Evolutionary conservation across 1,140 invertebrate genomes (phyloP).

Genomic region (Drosophila bocki): DNA sequence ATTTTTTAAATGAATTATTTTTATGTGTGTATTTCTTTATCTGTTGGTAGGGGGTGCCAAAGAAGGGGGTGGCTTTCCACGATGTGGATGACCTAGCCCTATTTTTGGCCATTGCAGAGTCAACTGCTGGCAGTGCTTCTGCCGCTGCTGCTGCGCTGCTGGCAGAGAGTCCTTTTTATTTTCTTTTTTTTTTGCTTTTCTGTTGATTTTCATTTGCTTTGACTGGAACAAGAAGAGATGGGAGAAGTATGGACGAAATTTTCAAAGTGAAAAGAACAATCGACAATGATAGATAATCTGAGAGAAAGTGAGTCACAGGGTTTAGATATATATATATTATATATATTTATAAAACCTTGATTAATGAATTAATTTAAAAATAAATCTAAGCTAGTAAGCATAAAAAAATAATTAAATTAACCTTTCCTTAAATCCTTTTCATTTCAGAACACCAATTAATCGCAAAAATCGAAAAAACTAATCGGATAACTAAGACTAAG

Average conservation of each 20-base stretch:
- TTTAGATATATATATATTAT: no score
- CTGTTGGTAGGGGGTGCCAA: no score
- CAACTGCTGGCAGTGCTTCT: slow-evolving; percentile 35
- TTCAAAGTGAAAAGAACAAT: slow-evolving; percentile 4
- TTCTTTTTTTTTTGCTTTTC: not conserved
- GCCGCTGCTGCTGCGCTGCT: slow-evolving; percentile 34
- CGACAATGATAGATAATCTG: not conserved
- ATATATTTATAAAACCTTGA: not conserved
- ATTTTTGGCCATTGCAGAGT: slow-evolving; percentile 64
- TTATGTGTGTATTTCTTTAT: slow-evolving; percentile 8
- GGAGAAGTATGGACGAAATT: not conserved
- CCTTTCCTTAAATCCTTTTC: not conserved
- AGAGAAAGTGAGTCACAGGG: not conserved
- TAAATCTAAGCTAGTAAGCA: not conserved
- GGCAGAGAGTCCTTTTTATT: slow-evolving; percentile 36
- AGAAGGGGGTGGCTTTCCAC: slow-evolving; percentile 1
- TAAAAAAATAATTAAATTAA: not conserved
- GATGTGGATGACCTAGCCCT: slow-evolving; percentile 76
- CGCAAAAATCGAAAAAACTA: not conserved
- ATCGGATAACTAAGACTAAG: not conserved
- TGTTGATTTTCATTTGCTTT: slow-evolving; percentile 1
- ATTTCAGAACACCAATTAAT: slow-evolving; percentile 28
- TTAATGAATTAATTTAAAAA: not conserved
- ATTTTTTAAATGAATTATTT: not conserved
- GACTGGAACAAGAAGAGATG: not conserved